Base-by-base conservation (phyloP, 2,888 invertebrate genomes). In the Hyposoter dolosus region DNA sequence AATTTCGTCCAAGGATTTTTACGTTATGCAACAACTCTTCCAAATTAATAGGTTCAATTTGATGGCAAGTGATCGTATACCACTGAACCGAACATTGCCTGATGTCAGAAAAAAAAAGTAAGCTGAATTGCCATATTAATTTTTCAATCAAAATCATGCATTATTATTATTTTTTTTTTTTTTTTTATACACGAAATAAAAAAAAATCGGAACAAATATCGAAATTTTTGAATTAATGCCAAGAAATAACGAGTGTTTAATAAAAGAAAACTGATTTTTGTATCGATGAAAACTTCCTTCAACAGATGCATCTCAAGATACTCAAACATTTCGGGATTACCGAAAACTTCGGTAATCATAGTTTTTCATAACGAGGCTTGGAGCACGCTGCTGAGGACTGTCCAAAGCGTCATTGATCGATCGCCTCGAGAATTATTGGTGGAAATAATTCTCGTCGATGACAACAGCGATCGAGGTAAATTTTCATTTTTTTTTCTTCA, bases 311-410 rank as follows among this genome's bases (percentile, higher is more conserved):
- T 95, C 88, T 94, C 95, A 84, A 95, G 96, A 89, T 96, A 96
- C 89, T 93, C 94, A 83, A 94, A 95, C 85, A 93, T 95, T 84
- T 93, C 94, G n/a, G 95, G 95, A 75, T 94, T 99, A 79, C 99
- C 99, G 0, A 97, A 96, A 88, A 98, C 99, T 0, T 98, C 98
- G 88, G 96, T 99, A 19, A 97, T 99, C 76, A 98, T 99, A 88
- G 99, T 99, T 0, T 99, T 99, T 93, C 99, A 99, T 94, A 99
- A 99, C 93, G 99, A 99, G 95, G 99, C 99, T 0, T 99, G 99
- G 98, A 99, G 99, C 3, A 99, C 99, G 0, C 95, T 99, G 15
- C 95, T 99, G 90, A 95, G 99, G 79, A 99, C 99, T 0, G 97
- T 99, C 40, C 98, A 98, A 95, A 99, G 99, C 91, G 98, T 98